Percentiles rank a stretch among this genome's conserved stretches.
phyloP scores from a whole-genome alignment of 2,888 invertebrate species.

The Hermaeophaga mercurialis region DNA sequence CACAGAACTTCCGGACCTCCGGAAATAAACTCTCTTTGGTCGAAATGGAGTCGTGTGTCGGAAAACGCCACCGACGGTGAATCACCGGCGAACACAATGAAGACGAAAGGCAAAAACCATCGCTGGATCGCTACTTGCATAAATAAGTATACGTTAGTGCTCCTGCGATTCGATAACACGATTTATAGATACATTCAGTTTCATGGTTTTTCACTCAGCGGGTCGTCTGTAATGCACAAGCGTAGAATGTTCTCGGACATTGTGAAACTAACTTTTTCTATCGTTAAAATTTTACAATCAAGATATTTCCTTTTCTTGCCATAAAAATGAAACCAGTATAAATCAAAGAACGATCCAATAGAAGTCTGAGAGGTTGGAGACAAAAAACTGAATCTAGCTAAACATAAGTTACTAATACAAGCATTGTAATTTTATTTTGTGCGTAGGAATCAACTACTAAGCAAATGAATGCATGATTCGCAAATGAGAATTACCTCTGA shows the following conservation, averaged over 20 bases:
- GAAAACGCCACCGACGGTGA: slow-evolving; percentile 44
- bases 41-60: slow-evolving; percentile 48
- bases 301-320: no score
- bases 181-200: slow-evolving; percentile 28
- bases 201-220: slow-evolving; percentile 9
- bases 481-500: no score
- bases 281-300: no score
- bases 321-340: no score
- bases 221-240: background rate
- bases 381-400: no score
- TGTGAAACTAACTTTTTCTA: no score
- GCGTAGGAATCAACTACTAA: no score
- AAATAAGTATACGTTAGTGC: slow-evolving; percentile 54
- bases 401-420: no score
- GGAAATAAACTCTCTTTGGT: slow-evolving; percentile 52
- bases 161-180: slow-evolving; percentile 18
- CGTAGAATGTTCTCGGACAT: background rate
- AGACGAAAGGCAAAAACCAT: slow-evolving; percentile 40
- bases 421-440: no score
- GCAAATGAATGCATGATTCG: no score
- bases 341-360: no score
- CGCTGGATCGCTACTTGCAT: slow-evolving; percentile 51
- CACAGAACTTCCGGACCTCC: slow-evolving; percentile 46
- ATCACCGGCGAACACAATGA: slow-evolving; percentile 26
- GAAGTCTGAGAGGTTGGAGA: no score